Conservation (phyloP, 2,888 invertebrate species). For the Agonopterix alstromeriana region DNA sequence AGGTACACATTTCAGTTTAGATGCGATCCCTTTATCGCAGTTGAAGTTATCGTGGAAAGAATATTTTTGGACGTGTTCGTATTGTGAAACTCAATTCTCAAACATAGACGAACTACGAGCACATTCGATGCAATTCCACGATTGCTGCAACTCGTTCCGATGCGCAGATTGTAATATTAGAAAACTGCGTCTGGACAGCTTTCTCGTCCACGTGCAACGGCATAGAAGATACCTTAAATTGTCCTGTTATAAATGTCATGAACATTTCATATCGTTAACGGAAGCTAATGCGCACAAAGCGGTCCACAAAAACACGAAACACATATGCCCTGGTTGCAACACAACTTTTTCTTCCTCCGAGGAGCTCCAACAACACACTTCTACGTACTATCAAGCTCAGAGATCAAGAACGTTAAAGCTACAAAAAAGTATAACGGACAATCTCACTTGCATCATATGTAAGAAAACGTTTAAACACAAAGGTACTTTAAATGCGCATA, state of each 20-base stretch:
- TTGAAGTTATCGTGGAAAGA: constrained; percentile 46
- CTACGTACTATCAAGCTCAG: constrained; percentile 30
- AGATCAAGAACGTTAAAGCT: constrained; percentile 22
- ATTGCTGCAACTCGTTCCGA: constrained; percentile 77
- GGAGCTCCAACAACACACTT: constrained; percentile 33
- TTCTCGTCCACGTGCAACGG: constrained; percentile 71
- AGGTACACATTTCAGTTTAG: constrained; percentile 11
- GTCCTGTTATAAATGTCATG: constrained; percentile 46
- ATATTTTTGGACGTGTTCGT: constrained; percentile 47
- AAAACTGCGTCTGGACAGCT: constrained; percentile 38
- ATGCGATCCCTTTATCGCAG: constrained; percentile 31
- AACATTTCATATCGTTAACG: constrained; percentile 24
- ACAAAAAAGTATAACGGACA: constrained; percentile 18
- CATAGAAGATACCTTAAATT: constrained; percentile 77
- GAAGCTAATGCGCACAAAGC: constrained; percentile 26
- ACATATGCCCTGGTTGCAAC: constrained; percentile 46
- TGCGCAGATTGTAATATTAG: constrained; percentile 77
- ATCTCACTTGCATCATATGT: constrained; percentile 41
- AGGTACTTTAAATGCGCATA: constrained; percentile 59
- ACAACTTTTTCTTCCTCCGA: constrained; percentile 27
- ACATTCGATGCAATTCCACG: constrained; percentile 78
- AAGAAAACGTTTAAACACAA: constrained; percentile 41
- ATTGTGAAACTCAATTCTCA: constrained; percentile 44
- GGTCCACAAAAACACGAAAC: constrained; percentile 24
- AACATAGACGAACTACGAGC: constrained; percentile 55